Percentiles rank a stretch among this genome's conserved stretches.
Conservation (phyloP, 35 echinoderm and acorn worm genomes). For the Heliocidaris erythrogramma region DNA sequence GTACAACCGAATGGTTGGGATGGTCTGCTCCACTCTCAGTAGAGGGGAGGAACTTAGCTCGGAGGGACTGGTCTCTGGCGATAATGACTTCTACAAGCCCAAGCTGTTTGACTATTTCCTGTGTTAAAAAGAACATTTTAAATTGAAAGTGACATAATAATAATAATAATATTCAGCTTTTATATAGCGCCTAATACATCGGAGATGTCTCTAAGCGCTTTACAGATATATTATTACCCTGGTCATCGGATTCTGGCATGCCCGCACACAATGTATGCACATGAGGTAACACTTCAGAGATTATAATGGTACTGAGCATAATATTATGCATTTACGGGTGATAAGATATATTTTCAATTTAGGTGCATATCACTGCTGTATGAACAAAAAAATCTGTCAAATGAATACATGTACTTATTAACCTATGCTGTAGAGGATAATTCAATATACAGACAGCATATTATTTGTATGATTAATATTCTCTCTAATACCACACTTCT, state of each 20-base stretch:
- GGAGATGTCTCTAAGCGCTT: too few species aligned
- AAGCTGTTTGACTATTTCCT: slow-evolving; percentile 88
- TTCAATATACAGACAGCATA: too few species aligned
- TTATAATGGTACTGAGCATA: not conserved
- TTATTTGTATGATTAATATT: too few species aligned
- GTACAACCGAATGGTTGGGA: not conserved
- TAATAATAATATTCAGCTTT: too few species aligned
- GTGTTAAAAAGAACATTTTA: not conserved
- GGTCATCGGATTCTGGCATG: too few species aligned
- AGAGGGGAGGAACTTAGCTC: slow-evolving; percentile 81
- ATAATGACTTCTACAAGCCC: slow-evolving; percentile 80
- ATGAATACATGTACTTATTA: not conserved
- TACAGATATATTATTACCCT: too few species aligned
- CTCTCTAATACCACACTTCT: too few species aligned
- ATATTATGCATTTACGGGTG: too few species aligned
- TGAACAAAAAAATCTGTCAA: not conserved
- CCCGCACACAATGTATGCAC: too few species aligned
- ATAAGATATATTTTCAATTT: too few species aligned
- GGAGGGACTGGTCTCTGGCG: slow-evolving; percentile 78
- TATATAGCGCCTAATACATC: too few species aligned
- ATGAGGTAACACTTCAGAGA: not conserved
- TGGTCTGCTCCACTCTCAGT: slow-evolving; percentile 15
- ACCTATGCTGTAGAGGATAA: not conserved
- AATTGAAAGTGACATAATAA: not conserved
- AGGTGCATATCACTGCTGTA: not conserved